These are phyloP conservation scores for Lagenorhynchus albirostris DNA, from an alignment of 2,113 vertebrate genomes.

Conservation along the genomic window DNA sequence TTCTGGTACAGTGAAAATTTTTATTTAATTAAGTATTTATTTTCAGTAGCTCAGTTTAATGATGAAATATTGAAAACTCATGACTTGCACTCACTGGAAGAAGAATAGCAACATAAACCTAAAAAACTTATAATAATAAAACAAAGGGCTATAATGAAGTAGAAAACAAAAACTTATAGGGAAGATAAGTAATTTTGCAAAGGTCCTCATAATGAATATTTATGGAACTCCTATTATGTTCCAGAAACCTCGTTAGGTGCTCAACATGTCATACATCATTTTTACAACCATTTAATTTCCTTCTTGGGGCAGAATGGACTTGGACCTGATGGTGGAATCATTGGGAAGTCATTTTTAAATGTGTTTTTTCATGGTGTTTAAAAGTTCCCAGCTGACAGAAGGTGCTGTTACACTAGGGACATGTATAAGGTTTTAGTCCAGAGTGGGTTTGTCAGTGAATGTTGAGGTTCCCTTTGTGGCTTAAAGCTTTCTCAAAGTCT, in stretches of 20 bases:
- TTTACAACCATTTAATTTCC: not conserved
- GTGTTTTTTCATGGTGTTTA: not conserved
- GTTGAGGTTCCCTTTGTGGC: constrained; percentile 14
- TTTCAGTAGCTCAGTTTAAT: not conserved
- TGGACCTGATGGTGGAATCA: not conserved
- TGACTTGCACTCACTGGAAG: not conserved
- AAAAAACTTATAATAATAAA: not conserved
- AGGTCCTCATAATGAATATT: not conserved
- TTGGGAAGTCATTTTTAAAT: accelerated
- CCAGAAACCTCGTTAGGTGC: not conserved
- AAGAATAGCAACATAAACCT: not conserved
- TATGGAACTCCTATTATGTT: not conserved
- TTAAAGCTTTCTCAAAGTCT: not conserved
- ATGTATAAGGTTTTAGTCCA: accelerated
- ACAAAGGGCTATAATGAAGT: not conserved
- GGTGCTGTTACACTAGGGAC: accelerated
- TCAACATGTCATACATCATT: not conserved
- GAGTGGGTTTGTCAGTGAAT: not conserved
- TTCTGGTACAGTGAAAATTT: not conserved
- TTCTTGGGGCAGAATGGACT: not conserved
- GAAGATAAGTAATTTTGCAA: not conserved
- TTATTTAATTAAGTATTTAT: not conserved
- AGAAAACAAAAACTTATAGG: not conserved
- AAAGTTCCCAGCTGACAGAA: not conserved
- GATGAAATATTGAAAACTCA: not conserved